A percentile compares a stretch with the other conserved stretches of the same genome.
These are phyloP conservation scores for Astyanax mexicanus DNA, from an alignment of 2,797 vertebrate species.

Conservation along the genomic window DNA sequence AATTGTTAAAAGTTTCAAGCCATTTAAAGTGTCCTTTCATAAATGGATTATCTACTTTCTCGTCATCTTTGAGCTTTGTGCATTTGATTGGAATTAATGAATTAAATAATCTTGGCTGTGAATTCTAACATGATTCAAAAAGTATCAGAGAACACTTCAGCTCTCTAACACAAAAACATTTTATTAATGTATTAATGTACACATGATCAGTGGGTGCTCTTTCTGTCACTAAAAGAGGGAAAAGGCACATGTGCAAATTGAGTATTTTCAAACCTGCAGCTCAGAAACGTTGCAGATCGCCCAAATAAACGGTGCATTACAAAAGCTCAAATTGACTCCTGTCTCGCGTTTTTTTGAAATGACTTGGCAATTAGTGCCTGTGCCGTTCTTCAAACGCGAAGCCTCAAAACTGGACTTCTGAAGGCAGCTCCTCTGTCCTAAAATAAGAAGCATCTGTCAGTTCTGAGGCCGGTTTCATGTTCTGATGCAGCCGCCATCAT, in stretches of 20 bases:
- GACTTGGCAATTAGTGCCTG: slow-evolving; percentile 83
- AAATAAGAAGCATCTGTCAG: slow-evolving; percentile 86
- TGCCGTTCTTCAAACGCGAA: slow-evolving; percentile 77
- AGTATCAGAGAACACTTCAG: slow-evolving; percentile 26
- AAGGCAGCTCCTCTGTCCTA: slow-evolving; percentile 77
- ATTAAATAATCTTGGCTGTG: slow-evolving; percentile 25
- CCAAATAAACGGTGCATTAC: slow-evolving; percentile 66
- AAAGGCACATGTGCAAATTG: slow-evolving; percentile 39
- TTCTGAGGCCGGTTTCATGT: slow-evolving; percentile 84
- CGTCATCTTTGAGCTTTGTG: slow-evolving; percentile 15
- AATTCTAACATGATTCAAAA: slow-evolving; percentile 30
- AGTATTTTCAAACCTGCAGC: slow-evolving; percentile 35
- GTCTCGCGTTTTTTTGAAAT: slow-evolving; percentile 73
- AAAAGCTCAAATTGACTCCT: slow-evolving; percentile 79
- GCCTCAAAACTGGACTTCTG: slow-evolving; percentile 82
- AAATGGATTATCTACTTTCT: slow-evolving; percentile 44
- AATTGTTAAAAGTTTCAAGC: slow-evolving; percentile 43
- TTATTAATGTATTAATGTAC: slow-evolving; percentile 17
- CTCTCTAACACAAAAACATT: slow-evolving; percentile 29
- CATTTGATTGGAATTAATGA: slow-evolving; percentile 44
- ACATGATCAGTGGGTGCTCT: slow-evolving; percentile 7
- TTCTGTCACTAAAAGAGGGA: slow-evolving; percentile 11
- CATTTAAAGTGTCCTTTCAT: slow-evolving; percentile 49
- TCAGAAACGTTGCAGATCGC: slow-evolving; percentile 27
- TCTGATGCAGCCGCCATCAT: slow-evolving; percentile 77